Base-by-base conservation (phyloP, 1,140 invertebrate genomes). In the Tenebrio molitor region DNA sequence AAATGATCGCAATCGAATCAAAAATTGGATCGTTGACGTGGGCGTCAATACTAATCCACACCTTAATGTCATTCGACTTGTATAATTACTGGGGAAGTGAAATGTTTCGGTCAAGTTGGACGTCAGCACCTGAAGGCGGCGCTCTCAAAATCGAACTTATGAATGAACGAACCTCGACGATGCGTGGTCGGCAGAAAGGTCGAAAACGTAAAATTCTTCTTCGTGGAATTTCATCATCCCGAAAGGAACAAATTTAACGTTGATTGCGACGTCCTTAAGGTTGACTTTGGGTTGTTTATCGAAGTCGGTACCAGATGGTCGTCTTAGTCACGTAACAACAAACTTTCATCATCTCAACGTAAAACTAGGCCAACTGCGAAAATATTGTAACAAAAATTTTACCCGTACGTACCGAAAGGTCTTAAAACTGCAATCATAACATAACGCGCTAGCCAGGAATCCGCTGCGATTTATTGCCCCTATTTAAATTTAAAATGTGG, bases 81-180 rank as follows among this genome's bases (percentile, higher is more conserved):
- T 66, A 42, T 66, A 66, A 66, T 66, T 66, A 66, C 19, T 21
- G 15, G 64, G 64, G 36, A 66, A 66, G 42, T 58, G 50, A 58
- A 58, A 58, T 66, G 42, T 44, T 66, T 66, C 19, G 15, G 36
- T 66, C 42, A 50, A 17, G 44, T 50, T 50, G 17, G 23, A 66
- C 64, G 64, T 44, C 64, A 44, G 15, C 64, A 66, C 19, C 42
- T 44, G 64, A 42, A 62, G 53, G 53, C 19, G 53, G 21, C 29
- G 12, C 6, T 62, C 25, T 39, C 12, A 39, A 58, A 58, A 33
- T n/a, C 39, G 39, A 66, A 44, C 21, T 66, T 66, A 66, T 66
- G 64, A 66, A 66, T 66, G 64, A 66, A 66, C n/a, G 64, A 66
- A 66, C n/a, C 19, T 4, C 44, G 36, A 44, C 19, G 2, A 39